Percentiles rank a stretch among this genome's conserved stretches.
phyloP scores from a whole-genome alignment of 2,113 vertebrate species.

The Carassius auratus region DNA sequence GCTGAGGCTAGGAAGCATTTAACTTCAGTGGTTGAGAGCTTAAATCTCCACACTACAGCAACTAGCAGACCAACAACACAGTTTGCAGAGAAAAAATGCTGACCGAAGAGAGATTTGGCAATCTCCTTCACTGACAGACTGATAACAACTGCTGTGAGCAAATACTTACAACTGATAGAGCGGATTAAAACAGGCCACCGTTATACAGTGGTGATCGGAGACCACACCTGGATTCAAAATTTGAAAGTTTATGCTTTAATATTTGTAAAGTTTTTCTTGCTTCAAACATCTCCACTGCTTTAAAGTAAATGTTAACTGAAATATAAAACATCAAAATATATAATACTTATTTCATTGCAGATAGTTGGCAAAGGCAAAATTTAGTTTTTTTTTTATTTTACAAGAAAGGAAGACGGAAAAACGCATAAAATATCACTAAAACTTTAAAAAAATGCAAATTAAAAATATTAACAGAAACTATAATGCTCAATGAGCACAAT shows the following conservation, averaged over 20 bases:
- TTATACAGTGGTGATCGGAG: neutral
- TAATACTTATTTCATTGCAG: no score
- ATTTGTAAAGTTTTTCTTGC: neutral
- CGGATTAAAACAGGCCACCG: neutral
- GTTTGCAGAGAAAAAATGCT: neutral
- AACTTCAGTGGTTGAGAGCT: neutral
- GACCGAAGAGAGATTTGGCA: neutral
- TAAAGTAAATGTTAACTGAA: no score
- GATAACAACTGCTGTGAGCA: constrained; percentile 27
- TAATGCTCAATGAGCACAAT: neutral
- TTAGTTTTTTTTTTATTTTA: no score
- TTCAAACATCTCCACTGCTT: neutral
- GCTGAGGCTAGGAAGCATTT: constrained; percentile 7
- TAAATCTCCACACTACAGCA: neutral
- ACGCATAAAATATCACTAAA: no score
- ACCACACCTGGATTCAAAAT: neutral
- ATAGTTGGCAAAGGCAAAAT: no score
- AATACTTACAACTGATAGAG: constrained; percentile 16
- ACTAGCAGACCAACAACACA: neutral
- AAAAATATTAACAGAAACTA: no score
- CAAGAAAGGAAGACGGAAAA: no score
- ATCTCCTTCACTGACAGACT: constrained; percentile 27
- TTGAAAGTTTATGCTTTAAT: neutral
- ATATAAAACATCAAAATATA: no score
- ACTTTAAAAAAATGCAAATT: no score